Percentiles rank a stretch among this genome's conserved stretches.
phyloP scores from a whole-genome alignment of 2,113 vertebrate genomes.

The Cervus canadensis region DNA sequence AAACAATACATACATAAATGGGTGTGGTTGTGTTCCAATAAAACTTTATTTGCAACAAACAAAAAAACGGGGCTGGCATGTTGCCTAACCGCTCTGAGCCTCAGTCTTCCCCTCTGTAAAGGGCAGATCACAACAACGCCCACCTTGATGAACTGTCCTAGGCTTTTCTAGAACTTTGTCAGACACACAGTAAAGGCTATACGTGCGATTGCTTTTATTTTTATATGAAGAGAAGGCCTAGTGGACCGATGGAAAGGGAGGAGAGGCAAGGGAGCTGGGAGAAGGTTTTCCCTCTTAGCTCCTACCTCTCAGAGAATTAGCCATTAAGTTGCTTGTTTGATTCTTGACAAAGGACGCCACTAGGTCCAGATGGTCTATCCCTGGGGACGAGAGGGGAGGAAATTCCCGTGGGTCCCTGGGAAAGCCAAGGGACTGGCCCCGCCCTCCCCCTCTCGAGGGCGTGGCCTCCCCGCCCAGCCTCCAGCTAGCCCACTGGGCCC shows the following conservation, averaged over 20 bases:
- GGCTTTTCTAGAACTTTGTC: not conserved
- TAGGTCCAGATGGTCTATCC: not conserved
- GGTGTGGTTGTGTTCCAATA: not conserved
- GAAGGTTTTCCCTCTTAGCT: not conserved
- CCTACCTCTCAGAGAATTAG: not conserved
- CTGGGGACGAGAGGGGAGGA: not conserved
- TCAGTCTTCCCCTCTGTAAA: not conserved
- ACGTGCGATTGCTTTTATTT: not conserved
- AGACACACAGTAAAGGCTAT: not conserved
- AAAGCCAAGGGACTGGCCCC: not conserved
- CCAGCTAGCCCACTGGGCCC: not conserved
- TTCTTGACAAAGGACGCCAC: slow-evolving; percentile 22
- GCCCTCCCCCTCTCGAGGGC: not conserved
- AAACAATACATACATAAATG: not conserved
- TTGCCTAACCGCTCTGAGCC: not conserved
- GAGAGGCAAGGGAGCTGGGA: no score
- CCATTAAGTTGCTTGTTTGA: not conserved
- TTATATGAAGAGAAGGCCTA: not conserved
- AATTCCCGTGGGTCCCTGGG: rapidly evolving
- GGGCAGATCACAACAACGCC: not conserved
- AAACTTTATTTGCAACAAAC: not conserved
- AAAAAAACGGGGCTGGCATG: not conserved
- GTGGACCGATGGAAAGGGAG: not conserved
- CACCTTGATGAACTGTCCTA: not conserved
- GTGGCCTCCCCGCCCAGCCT: no score